These are phyloP conservation scores for Colistium nudipinnis DNA, from an alignment of 2,113 vertebrate genomes.

Conservation along the genomic window DNA sequence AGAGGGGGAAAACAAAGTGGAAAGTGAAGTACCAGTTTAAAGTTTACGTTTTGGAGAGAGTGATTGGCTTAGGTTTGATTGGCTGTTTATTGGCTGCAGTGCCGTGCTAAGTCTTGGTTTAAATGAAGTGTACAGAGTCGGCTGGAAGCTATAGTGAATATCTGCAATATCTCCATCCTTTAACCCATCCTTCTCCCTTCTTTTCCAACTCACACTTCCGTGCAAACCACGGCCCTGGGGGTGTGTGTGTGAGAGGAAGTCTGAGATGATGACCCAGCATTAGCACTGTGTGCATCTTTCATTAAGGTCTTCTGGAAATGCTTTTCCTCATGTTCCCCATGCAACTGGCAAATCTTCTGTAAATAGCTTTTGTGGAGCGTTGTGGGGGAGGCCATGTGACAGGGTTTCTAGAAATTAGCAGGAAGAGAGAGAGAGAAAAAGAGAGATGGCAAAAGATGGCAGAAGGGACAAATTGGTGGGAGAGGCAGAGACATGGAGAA, in stretches of 20 bases:
- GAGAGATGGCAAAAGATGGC: constrained; percentile 34
- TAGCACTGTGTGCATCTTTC: constrained; percentile 20
- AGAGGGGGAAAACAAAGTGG: constrained; percentile 24
- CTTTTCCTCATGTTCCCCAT: background rate
- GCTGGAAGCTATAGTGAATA: background rate
- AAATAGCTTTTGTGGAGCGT: background rate
- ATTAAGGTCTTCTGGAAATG: constrained; percentile 24
- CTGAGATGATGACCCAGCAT: background rate
- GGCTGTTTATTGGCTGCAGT: too few relatives aligned
- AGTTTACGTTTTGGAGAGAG: constrained; percentile 23
- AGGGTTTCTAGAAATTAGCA: constrained; percentile 22
- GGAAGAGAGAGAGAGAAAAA: constrained; percentile 2
- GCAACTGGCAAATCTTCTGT: background rate
- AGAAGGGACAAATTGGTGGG: constrained; percentile 64
- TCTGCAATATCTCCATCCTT: background rate
- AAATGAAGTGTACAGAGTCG: constrained; percentile 17
- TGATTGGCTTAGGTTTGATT: constrained; percentile 19
- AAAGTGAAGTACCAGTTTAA: constrained; percentile 24
- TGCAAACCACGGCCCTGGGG: background rate
- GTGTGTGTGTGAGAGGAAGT: background rate
- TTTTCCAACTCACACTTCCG: background rate
- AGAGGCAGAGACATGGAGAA: constrained; percentile 50
- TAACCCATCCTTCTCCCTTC: background rate
- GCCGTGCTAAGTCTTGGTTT: constrained; percentile 24
- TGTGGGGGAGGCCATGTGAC: background rate